A percentile compares a stretch with the other conserved stretches of the same genome.
Evolutionary conservation across 1,140 invertebrate species (phyloP).

Genomic region (Uloborus diversus): DNA sequence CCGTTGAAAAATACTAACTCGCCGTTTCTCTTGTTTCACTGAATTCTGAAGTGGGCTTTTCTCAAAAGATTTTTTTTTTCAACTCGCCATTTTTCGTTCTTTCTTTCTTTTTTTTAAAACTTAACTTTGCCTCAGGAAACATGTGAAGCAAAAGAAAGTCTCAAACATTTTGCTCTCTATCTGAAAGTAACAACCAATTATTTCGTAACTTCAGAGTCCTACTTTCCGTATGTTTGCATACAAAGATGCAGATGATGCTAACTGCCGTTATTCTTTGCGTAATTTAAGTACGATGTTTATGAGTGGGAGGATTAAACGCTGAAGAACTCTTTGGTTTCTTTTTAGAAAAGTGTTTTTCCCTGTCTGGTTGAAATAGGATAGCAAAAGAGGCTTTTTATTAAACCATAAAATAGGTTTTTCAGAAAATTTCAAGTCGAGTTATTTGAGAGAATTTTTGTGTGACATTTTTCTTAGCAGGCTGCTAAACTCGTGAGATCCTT

Average conservation of each 20-base stretch:
- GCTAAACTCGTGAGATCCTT: too few relatives aligned
- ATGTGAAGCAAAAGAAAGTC: not conserved
- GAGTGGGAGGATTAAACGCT: not conserved
- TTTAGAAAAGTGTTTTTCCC: not conserved
- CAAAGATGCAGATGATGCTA: not conserved
- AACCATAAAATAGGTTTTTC: too few relatives aligned
- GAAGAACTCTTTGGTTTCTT: not conserved
- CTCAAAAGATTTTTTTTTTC: not conserved
- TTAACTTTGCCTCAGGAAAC: not conserved
- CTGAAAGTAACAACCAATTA: constrained; percentile 46
- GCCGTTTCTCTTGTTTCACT: constrained; percentile 11
- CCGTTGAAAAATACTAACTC: not conserved
- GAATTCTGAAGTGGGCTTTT: constrained; percentile 20
- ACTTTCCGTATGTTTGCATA: constrained; percentile 27
- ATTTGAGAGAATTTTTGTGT: too few relatives aligned
- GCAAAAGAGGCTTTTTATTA: too few relatives aligned
- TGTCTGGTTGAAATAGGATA: too few relatives aligned
- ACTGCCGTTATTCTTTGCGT: constrained; percentile 17
- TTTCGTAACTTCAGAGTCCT: constrained; percentile 48
- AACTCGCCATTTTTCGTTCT: constrained; percentile 2
- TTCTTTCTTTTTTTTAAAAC: not conserved
- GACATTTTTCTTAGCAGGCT: too few relatives aligned
- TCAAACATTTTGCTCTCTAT: not conserved
- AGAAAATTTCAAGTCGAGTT: too few relatives aligned
- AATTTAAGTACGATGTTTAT: constrained; percentile 4